These are phyloP conservation scores for Lampris incognitus DNA, from an alignment of 2,113 vertebrate genomes.

Conservation along the genomic window DNA sequence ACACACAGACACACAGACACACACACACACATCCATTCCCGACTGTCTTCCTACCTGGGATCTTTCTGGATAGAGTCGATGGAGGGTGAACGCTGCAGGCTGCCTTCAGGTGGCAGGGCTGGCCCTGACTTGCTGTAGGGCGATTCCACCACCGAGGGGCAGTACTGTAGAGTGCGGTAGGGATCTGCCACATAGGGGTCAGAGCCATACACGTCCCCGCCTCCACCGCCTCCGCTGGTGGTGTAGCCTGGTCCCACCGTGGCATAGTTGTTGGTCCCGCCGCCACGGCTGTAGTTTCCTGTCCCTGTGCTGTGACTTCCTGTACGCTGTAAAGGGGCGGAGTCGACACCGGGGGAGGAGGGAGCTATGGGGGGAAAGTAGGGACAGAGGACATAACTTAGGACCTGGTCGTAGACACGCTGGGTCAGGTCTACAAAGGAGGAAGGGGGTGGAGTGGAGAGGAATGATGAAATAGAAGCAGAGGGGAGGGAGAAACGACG, in stretches of 20 bases:
- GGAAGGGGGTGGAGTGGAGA: constrained; percentile 18
- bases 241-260: constrained; percentile 91
- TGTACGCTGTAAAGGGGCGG: constrained; percentile 98
- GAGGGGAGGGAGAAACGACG: constrained; percentile 66
- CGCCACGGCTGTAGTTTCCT: constrained; percentile 85
- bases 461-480: too few relatives aligned
- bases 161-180: constrained; percentile 98
- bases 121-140: constrained; percentile 99
- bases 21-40: constrained; percentile 11
- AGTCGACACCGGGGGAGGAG: constrained; percentile 99
- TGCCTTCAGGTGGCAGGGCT: constrained; percentile 95
- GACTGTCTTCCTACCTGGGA: constrained; percentile 85
- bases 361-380: constrained; percentile 98
- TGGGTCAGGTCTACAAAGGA: constrained; percentile 89
- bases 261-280: constrained; percentile 77
- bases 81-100: constrained; percentile 95
- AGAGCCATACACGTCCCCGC: constrained; percentile 72
- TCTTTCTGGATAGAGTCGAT: constrained; percentile 99
- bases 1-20: constrained; percentile 7
- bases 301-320: constrained; percentile 89
- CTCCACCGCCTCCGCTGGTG: constrained; percentile 74
- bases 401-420: constrained; percentile 93
- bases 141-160: constrained; percentile 96
- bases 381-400: constrained; percentile 99
- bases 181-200: constrained; percentile 93